Evolutionary conservation across 2,113 vertebrate genomes (phyloP).

Genomic region (Cisticola juncidis): DNA sequence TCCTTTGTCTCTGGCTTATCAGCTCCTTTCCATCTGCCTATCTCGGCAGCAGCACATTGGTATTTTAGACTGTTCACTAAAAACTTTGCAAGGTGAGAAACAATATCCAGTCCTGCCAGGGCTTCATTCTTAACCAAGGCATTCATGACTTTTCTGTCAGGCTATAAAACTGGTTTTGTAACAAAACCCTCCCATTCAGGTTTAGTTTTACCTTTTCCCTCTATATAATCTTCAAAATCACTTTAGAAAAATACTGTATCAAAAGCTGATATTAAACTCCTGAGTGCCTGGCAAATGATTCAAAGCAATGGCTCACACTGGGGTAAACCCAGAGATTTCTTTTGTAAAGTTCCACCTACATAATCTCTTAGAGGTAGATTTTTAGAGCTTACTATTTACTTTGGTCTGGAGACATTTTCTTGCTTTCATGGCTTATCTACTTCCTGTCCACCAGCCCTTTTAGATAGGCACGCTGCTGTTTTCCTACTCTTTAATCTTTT

Average conservation of each 20-base stretch:
- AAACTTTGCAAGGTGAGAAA: conserved; percentile 46
- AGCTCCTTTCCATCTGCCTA: not conserved
- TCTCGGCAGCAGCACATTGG: not conserved
- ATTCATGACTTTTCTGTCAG: conserved; percentile 29
- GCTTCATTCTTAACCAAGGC: conserved; percentile 41
- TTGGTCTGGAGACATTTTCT: conserved; percentile 16
- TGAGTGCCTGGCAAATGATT: conserved; percentile 41
- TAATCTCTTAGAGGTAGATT: conserved; percentile 35
- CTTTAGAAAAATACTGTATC: conserved; percentile 50
- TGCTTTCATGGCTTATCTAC: conserved; percentile 50
- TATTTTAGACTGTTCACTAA: conserved; percentile 23
- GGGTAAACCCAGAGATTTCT: conserved; percentile 52
- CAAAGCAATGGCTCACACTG: conserved; percentile 13
- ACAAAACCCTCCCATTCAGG: conserved; percentile 31
- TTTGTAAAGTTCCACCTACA: conserved; percentile 51
- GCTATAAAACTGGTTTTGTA: not conserved
- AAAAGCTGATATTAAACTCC: conserved; percentile 58
- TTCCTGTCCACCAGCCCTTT: not conserved
- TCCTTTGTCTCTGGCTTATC: conserved; percentile 27
- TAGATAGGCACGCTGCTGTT: not conserved
- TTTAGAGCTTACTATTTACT: conserved; percentile 41
- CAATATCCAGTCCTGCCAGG: not conserved
- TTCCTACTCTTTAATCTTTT: not conserved
- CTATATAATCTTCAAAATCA: conserved; percentile 48
- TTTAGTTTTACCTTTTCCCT: conserved; percentile 54